Evolutionary conservation across 2,113 vertebrate species (phyloP).

Genomic region (Xiphorhynchus elegans): DNA sequence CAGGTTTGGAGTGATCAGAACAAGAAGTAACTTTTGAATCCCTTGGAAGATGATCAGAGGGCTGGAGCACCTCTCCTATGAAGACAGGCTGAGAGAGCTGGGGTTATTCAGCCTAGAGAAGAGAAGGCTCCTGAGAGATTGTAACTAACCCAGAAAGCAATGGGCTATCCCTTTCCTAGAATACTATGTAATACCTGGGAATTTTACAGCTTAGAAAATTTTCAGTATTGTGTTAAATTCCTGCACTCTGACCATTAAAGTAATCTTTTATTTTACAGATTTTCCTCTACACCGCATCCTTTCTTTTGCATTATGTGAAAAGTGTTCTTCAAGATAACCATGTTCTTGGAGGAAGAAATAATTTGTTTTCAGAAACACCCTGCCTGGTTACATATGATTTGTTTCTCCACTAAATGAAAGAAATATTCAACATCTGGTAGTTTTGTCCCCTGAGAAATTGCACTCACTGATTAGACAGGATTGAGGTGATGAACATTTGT

Average conservation of each 20-base stretch:
- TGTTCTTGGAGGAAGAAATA: not conserved
- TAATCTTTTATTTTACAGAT: not conserved
- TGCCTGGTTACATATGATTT: not conserved
- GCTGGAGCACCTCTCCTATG: not conserved
- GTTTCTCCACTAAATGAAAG: not conserved
- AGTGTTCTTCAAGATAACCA: not conserved
- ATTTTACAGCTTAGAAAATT: not conserved
- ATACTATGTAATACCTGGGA: not conserved
- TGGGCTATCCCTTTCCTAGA: accelerated
- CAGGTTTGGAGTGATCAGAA: not conserved
- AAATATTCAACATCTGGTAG: not conserved
- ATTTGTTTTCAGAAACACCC: not conserved
- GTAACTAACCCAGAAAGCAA: not conserved
- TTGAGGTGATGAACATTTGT: accelerated
- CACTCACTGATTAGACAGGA: not conserved
- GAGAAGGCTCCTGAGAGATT: not conserved
- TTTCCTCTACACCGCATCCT: not conserved
- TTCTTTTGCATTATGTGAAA: not conserved
- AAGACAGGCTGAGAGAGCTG: not conserved
- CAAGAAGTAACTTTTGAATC: not conserved
- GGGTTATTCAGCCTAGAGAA: not conserved
- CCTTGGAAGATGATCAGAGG: not conserved
- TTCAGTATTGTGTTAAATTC: not conserved
- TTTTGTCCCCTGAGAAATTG: not conserved
- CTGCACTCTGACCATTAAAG: not conserved